phyloP scores from a whole-genome alignment of 2,888 invertebrate genomes.

The Erebia epiphron region DNA sequence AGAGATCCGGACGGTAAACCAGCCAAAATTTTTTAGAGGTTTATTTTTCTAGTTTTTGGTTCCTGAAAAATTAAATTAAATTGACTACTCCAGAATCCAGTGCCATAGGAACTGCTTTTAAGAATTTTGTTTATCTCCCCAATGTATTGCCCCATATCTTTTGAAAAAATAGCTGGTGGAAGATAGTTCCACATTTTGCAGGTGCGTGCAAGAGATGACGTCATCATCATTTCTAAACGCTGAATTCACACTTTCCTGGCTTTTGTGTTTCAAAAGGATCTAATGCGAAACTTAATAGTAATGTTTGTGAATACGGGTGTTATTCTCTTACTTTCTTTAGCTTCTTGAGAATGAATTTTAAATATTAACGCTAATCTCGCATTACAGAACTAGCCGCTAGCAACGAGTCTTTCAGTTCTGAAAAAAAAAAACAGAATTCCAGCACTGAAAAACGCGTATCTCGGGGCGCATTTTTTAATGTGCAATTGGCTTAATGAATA shows the following conservation, averaged over 20 bases:
- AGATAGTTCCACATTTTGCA: too few species aligned
- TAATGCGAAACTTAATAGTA: not conserved
- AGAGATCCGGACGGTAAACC: not conserved
- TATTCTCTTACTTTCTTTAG: conserved; percentile 39
- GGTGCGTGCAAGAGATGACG: too few species aligned
- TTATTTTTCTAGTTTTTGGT: too few species aligned
- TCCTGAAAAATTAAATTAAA: too few species aligned
- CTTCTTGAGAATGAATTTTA: conserved; percentile 45
- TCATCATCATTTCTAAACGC: not conserved
- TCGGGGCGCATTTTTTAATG: not conserved
- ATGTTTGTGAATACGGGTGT: not conserved
- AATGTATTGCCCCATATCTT: too few species aligned
- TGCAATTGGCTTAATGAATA: conserved; percentile 16
- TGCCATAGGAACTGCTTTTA: too few species aligned
- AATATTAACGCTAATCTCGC: conserved; percentile 4
- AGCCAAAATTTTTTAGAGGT: not conserved
- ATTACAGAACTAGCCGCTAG: not conserved
- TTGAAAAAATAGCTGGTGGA: too few species aligned
- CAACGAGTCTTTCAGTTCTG: not conserved
- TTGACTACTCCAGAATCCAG: too few species aligned
- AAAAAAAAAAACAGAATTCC: not conserved
- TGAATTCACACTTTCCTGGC: not conserved
- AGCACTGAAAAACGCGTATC: not conserved
- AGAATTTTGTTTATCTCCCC: too few species aligned
- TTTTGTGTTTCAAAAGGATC: not conserved